A percentile compares a stretch with the other conserved stretches of the same genome.
Evolutionary conservation across 2,888 invertebrate genomes (phyloP).

Genomic region (Ptychoptera albimana): DNA sequence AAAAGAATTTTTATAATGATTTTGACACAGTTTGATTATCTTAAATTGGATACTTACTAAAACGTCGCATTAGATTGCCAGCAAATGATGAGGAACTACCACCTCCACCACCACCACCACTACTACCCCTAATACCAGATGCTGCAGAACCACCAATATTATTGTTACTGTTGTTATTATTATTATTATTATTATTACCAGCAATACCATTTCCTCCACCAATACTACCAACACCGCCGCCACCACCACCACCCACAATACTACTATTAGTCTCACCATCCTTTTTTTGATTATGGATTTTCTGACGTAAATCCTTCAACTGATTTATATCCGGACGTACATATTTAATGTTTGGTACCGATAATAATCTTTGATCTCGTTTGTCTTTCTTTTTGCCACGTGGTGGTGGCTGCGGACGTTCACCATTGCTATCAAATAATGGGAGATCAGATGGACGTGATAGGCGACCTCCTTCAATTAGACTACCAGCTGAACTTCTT

Average conservation of each 20-base stretch:
- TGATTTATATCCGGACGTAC: slow-evolving; percentile 31
- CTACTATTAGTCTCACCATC: too few species aligned
- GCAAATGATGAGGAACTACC: slow-evolving; percentile 38
- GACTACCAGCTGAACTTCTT: slow-evolving; percentile 14
- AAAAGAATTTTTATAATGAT: not conserved
- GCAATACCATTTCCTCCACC: too few species aligned
- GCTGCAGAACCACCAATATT: slow-evolving; percentile 9
- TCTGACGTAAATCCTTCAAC: slow-evolving; percentile 26
- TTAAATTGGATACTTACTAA: slow-evolving; percentile 62
- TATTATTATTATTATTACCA: slow-evolving; percentile 3
- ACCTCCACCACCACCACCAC: not conserved
- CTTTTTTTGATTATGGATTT: slow-evolving; percentile 14
- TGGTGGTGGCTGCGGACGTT: slow-evolving; percentile 39
- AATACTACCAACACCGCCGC: too few species aligned
- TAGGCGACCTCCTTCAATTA: slow-evolving; percentile 20
- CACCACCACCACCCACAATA: too few species aligned
- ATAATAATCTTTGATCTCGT: slow-evolving; percentile 52
- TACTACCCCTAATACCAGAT: not conserved
- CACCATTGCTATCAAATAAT: slow-evolving; percentile 28
- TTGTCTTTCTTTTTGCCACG: slow-evolving; percentile 37
- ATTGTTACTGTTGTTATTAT: not conserved
- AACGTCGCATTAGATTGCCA: slow-evolving; percentile 64
- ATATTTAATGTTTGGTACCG: slow-evolving; percentile 63
- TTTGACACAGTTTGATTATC: not conserved
- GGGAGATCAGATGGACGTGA: slow-evolving; percentile 49